phyloP scores from a whole-genome alignment of 2,113 vertebrate genomes.

The Oceanites oceanicus region DNA sequence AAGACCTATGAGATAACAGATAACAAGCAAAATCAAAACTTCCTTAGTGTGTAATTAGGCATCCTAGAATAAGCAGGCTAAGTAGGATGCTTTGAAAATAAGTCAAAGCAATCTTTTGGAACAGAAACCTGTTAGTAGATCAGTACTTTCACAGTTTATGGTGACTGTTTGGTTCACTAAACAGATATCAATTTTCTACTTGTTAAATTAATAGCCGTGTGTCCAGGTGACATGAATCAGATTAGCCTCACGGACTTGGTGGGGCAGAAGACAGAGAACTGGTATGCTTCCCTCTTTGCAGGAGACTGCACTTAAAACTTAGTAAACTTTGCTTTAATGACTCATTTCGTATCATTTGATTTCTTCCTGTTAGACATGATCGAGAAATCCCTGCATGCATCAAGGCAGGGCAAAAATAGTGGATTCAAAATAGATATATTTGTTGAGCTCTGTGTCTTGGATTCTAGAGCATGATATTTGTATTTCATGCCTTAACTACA shows the following conservation, averaged over 20 bases:
- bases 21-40: not conserved
- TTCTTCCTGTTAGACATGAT: not conserved
- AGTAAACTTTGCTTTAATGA: not conserved
- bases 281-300: not conserved
- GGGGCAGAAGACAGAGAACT: not conserved
- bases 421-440: not conserved
- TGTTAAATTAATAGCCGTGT: not conserved
- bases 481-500: constrained; percentile 14
- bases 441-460: not conserved
- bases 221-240: not conserved
- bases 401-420: not conserved
- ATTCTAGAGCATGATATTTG: not conserved
- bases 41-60: not conserved
- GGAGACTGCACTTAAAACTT: not conserved
- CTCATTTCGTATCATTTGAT: not conserved
- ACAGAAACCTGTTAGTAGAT: not conserved
- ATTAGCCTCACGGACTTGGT: not conserved
- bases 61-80: not conserved
- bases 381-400: not conserved
- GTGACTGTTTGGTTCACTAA: constrained; percentile 8
- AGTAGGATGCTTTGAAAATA: not conserved
- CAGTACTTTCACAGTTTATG: not conserved
- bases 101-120: not conserved
- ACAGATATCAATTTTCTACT: not conserved
- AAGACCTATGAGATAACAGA: not conserved